Percentiles rank a stretch among this genome's conserved stretches.
phyloP scores from a whole-genome alignment of 2,888 invertebrate genomes.

The Thecocarcelia acutangulata region DNA sequence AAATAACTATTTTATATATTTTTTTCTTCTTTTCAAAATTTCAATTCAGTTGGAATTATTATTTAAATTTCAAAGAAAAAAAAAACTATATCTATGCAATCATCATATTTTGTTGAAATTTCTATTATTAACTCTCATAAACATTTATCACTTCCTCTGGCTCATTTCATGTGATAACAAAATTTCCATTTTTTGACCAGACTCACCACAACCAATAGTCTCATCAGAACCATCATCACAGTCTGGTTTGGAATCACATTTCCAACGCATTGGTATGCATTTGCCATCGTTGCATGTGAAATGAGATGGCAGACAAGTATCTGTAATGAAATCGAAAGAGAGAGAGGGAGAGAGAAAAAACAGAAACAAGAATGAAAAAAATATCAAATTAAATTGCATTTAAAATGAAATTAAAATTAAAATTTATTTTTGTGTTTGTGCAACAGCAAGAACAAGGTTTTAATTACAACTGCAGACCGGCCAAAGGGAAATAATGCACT shows the following conservation, averaged over 20 bases:
- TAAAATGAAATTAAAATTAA: constrained; percentile 59
- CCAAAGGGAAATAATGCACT: background rate
- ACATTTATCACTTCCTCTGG: constrained; percentile 30
- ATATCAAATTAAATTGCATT: constrained; percentile 60
- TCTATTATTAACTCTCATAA: constrained; percentile 26
- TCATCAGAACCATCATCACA: constrained; percentile 85
- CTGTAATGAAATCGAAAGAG: constrained; percentile 71
- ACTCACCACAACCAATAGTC: constrained; percentile 83
- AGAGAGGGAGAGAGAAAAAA: too few relatives aligned
- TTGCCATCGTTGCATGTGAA: constrained; percentile 82
- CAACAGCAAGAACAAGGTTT: background rate
- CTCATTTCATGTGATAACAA: constrained; percentile 15
- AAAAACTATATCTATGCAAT: background rate
- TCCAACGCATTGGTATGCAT: constrained; percentile 84
- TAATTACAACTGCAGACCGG: constrained; percentile 36
- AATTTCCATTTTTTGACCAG: constrained; percentile 19
- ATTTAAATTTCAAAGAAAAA: constrained; percentile 15
- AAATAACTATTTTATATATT: background rate
- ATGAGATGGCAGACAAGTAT: constrained; percentile 77
- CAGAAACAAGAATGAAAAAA: constrained; percentile 15
- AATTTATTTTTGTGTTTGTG: constrained; percentile 10
- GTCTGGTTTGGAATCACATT: constrained; percentile 84
- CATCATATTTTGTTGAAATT: constrained; percentile 20
- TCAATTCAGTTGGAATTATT: background rate
- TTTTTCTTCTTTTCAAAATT: background rate